Base-by-base conservation (phyloP, 2,888 invertebrate genomes). In the Chromoteleia sp. region DNA sequence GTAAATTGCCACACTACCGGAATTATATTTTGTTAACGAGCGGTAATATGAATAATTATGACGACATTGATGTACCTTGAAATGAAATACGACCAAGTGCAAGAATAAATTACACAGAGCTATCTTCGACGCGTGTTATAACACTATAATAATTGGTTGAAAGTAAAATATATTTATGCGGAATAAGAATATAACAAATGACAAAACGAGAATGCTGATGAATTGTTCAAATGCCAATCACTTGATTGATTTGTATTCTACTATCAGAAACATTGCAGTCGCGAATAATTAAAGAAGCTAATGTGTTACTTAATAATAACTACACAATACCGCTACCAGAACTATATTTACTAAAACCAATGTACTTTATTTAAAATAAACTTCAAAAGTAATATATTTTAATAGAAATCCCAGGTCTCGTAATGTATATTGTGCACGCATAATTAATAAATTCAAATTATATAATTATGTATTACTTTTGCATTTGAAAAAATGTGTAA, bases 61-160 rank as follows among this genome's bases (percentile, higher is more conserved):
- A 59, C 36, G 58, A 78, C 65, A 36, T 65, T 65, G 54, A 73
- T 54, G 59, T 59, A 59, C 65, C 52, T 30, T 39, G 43, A 30
- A 56, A 54, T 79, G 73, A 79, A 61, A 56, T 79, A 73, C 45
- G 79, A 67, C 17, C 65, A 52, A 45, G 58, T 15, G 70, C 30
- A 30, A 58, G 70, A 36, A 70, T 77, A 77, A 56, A 54, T 70
- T 68, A 36, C 19, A 10, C 19, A 17, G n/a, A 48, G 29, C 39
- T 41, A 36, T 39, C 30, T 59, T 48, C 50, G 67, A 33, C 17
- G 50, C 50, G 39, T 15, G 41, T 59, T 50, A 30, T 41, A 56
- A 58, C 50, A 58, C 48, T 58, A 5, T 54, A 65, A 67, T 56
- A 59, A 67, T 67, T 50, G 33, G 29, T 50, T 39, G 12, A 58